Evolutionary conservation across 2,113 vertebrate species (phyloP), one percentile per base, ranked within the genome.

Genomic region (Trematomus loennbergii): DNA sequence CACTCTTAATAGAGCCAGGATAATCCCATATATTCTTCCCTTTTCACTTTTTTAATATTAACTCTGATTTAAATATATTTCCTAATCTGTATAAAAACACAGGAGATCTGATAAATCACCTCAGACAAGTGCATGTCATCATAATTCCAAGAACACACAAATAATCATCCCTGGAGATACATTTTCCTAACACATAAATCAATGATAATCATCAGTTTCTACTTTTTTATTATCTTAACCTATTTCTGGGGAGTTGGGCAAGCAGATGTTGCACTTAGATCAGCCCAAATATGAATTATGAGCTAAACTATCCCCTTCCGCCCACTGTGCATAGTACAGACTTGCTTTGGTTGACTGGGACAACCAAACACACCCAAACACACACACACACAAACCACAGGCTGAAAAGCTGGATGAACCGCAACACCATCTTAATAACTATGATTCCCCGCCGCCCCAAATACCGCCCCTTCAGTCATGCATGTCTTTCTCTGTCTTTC

Each of bases 321-420:
- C 33, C 16, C 58, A n/a, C 52, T 49, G 40, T 66, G 36, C 36
- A 40, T 9, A 40, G 29, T 29, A 52, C 49, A 84, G 64, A 79
- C 58, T 72, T 29, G 61, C 7, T 74, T 53, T 46, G 43, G 73
- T 61, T 55, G 62, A 62, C 65, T 70, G 15, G 36, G 58, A 77
- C 75, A 74, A 68, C 22, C 25, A 73, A 84, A 87, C 57, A 82
- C 76, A 81, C 64, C 25, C 81, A 83, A 62, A 78, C 64, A 68
- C 49, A 76, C 66, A 69, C n/a, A 69, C 53, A 68, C 33, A 73
- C 46, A 65, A 1, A 66, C 22, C 79, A 78, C 55, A 62, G 63
- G 18, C 62, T 77, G 20, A 40, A 60, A 68, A 33, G n/a, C 58
- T 65, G 29, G 6, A 40, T 63, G 57, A 88, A 75, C 67, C 83